Evolutionary conservation across 2,888 invertebrate species (phyloP).

Genomic region (Pasiphila rectangulata): DNA sequence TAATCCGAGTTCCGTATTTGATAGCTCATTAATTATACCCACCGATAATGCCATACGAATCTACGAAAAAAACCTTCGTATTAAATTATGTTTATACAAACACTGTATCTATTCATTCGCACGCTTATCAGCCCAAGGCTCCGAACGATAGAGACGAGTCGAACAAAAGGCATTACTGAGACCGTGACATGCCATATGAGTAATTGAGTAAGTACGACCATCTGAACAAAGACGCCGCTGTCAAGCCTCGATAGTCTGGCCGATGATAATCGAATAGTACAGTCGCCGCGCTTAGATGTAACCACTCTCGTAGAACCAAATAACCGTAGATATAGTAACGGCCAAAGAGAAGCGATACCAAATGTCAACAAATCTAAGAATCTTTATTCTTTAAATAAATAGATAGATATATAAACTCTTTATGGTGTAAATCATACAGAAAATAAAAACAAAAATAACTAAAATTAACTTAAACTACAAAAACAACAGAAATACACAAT

Average conservation of each 20-base stretch:
- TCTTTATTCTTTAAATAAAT: too few species aligned
- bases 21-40: background rate
- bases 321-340: too few species aligned
- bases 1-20: background rate
- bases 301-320: too few species aligned
- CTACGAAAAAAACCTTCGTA: conserved; percentile 4
- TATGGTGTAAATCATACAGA: too few species aligned
- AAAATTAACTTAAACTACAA: too few species aligned
- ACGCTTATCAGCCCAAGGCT: conserved; percentile 8
- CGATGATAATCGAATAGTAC: conserved; percentile 12
- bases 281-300: too few species aligned
- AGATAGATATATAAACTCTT: too few species aligned
- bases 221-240: conserved; percentile 39
- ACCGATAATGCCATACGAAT: background rate
- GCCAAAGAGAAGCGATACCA: too few species aligned
- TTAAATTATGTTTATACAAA: conserved; percentile 6
- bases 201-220: conserved; percentile 10
- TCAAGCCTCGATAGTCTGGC: conserved; percentile 33
- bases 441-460: too few species aligned
- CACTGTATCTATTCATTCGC: background rate
- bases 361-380: too few species aligned
- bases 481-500: too few species aligned
- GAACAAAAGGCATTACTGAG: conserved; percentile 5
- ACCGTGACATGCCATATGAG: conserved; percentile 3
- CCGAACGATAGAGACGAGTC: conserved; percentile 5